Base-by-base conservation (phyloP, 2,888 invertebrate species). In the Hydrotaea cyrtoneurina region DNA sequence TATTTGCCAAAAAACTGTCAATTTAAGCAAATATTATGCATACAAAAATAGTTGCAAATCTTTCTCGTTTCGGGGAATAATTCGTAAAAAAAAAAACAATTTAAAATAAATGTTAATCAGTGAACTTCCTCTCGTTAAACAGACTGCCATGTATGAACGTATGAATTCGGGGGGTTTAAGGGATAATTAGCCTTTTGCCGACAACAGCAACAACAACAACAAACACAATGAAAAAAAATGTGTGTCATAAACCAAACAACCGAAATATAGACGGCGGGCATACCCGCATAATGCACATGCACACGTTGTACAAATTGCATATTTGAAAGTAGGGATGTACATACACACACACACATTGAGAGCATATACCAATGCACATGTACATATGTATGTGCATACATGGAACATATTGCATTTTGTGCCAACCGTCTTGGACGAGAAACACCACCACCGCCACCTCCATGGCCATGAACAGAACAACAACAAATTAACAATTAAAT, bases 131-230 rank as follows among this genome's bases (percentile, higher is more conserved):
- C 57, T 39, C 73, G 64, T 76, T 46, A 10, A 39, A 59, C 21
- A 46, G 46, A 46, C 7, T 50, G 36, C 46, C 5, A 39, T 23
- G 10, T 76, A 17, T 43, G 3, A 31, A 15, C 15, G 31, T 53
- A 26, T 77, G 43, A 11, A 39, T 39, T 39, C n/a, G 39, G 19
- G 39, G 19, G 26, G 21, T 76, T 64, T 76, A 55, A 55, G 76
- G 50, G 66, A 74, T 74, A 74, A 74, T 74, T 74, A 74, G 59
- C 53, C 64, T 23, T 64, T 77, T 76, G 62, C 36, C 19, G 26
- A 46, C 2, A 46, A 53, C 31, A 19, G n/a, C 19, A 66, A 15
- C 10, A 19, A 15, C 21, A 57, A n/a, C n/a, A n/a, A n/a, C n/a
- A n/a, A n/a, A n/a, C n/a, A n/a, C n/a, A n/a, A 59, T n/a, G n/a